phyloP scores from a whole-genome alignment of 2,888 invertebrate species.

The Nebria brevicollis region DNA sequence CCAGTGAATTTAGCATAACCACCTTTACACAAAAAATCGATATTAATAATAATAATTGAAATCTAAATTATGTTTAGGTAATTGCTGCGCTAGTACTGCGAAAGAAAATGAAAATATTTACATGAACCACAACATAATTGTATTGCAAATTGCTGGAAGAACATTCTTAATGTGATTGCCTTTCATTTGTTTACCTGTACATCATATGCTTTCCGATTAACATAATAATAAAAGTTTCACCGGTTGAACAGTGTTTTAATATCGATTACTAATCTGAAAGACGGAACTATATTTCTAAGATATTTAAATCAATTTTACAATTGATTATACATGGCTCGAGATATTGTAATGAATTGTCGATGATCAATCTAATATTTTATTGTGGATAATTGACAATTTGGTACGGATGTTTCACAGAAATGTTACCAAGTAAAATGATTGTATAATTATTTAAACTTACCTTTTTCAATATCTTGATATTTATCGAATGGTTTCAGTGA shows the following conservation, averaged over 20 bases:
- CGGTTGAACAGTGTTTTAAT: background rate
- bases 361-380: background rate
- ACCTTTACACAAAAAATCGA: conserved; percentile 67
- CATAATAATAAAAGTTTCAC: background rate
- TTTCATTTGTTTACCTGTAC: background rate
- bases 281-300: background rate
- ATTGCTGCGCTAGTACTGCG: too few species aligned
- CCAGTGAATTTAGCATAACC: conserved; percentile 95
- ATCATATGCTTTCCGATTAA: background rate
- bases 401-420: background rate
- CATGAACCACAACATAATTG: too few species aligned
- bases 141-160: too few species aligned
- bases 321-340: background rate
- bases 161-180: background rate
- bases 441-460: conserved; percentile 63
- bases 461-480: conserved; percentile 95
- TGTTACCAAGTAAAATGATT: background rate
- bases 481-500: conserved; percentile 92
- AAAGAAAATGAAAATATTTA: too few species aligned
- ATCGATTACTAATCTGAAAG: background rate
- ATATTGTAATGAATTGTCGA: background rate
- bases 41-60: background rate
- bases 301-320: background rate
- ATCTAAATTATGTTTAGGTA: too few species aligned
- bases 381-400: background rate